phyloP scores from a whole-genome alignment of 1,140 invertebrate species.

The Agrypnia vestita region DNA sequence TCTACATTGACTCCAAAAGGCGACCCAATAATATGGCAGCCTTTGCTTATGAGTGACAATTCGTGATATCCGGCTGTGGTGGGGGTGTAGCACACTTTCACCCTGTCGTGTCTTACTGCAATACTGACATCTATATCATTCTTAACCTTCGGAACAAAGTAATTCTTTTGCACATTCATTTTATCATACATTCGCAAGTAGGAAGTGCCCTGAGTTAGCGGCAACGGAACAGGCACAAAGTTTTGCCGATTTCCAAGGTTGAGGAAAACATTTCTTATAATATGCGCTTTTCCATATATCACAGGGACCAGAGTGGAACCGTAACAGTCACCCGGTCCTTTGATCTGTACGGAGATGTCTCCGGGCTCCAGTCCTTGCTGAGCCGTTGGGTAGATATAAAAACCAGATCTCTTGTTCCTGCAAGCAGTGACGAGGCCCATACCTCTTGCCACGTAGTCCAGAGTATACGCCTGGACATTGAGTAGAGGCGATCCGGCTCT shows the following conservation, averaged over 20 bases:
- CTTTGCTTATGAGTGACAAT: constrained; percentile 70
- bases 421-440: constrained; percentile 74
- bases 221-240: constrained; percentile 67
- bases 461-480: constrained; percentile 65
- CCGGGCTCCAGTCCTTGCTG: constrained; percentile 70
- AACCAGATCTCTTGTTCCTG: constrained; percentile 70
- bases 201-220: constrained; percentile 66
- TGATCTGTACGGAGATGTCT: constrained; percentile 70
- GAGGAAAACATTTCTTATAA: constrained; percentile 68
- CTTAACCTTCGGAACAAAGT: constrained; percentile 68
- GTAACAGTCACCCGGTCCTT: constrained; percentile 69
- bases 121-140: constrained; percentile 69
- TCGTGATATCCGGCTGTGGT: constrained; percentile 68
- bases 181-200: constrained; percentile 68
- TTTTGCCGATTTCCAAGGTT: constrained; percentile 65
- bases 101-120: constrained; percentile 65
- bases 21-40: constrained; percentile 70
- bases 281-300: constrained; percentile 68
- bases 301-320: constrained; percentile 68
- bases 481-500: constrained; percentile 64
- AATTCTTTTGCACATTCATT: constrained; percentile 69
- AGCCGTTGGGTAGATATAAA: constrained; percentile 71
- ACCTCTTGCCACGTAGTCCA: constrained; percentile 73
- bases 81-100: constrained; percentile 68
- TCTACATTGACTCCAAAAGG: constrained; percentile 69